Conservation (phyloP, 2,888 invertebrate genomes). For the Spatulosminthurus flaviceps region DNA sequence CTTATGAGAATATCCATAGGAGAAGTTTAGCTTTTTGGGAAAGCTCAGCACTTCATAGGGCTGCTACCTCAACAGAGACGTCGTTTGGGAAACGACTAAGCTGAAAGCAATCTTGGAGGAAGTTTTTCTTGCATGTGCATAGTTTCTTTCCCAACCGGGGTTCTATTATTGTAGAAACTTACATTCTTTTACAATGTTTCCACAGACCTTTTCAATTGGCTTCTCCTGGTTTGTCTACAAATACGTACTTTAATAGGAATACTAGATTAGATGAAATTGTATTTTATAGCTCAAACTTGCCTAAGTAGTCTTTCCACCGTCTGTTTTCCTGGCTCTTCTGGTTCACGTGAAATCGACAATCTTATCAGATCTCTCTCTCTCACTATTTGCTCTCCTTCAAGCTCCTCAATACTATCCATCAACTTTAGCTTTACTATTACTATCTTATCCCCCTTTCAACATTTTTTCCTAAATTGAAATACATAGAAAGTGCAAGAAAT, state of each 20-base stretch:
- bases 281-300: slow-evolving; percentile 32
- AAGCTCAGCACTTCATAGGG: too few species aligned
- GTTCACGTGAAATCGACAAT: neutral
- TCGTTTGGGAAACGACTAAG: slow-evolving; percentile 31
- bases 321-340: neutral
- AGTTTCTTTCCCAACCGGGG: neutral
- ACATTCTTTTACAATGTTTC: slow-evolving; percentile 18
- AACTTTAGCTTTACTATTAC: too few species aligned
- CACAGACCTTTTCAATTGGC: neutral
- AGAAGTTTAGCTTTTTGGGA: too few species aligned
- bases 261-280: slow-evolving; percentile 40
- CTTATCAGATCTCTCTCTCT: slow-evolving; percentile 4
- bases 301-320: neutral
- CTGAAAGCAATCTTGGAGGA: slow-evolving; percentile 29
- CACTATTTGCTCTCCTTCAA: neutral
- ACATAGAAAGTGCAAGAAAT: too few species aligned
- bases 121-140: neutral
- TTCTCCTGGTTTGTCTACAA: neutral
- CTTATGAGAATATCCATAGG: neutral
- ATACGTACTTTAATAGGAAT: neutral
- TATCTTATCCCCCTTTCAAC: too few species aligned
- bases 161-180: neutral
- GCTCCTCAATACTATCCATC: neutral
- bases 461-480: too few species aligned
- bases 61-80: neutral